Percentiles rank a stretch among this genome's conserved stretches.
phyloP scores from a whole-genome alignment of 2,888 invertebrate genomes.

The Sipunculus nudus region DNA sequence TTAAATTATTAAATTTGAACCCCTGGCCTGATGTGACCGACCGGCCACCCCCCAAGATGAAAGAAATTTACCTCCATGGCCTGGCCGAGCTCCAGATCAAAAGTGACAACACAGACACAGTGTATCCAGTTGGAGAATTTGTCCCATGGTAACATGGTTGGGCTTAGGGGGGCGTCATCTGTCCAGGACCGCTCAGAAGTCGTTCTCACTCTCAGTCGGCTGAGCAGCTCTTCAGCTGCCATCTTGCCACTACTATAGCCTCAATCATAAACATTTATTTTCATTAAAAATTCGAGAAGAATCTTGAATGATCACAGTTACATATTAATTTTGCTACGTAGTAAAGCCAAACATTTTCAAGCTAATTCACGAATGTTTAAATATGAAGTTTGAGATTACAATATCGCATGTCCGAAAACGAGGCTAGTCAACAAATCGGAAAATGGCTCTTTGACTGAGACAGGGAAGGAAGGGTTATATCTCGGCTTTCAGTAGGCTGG shows the following conservation, averaged over 20 bases:
- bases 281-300: background rate
- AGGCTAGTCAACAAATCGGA: too few relatives aligned
- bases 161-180: background rate
- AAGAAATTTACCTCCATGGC: constrained; percentile 81
- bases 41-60: background rate
- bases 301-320: background rate
- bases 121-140: constrained; percentile 89
- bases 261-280: background rate
- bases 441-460: too few relatives aligned
- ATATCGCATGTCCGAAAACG: background rate
- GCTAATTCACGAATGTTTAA: background rate
- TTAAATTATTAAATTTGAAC: too few relatives aligned
- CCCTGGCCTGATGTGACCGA: too few relatives aligned
- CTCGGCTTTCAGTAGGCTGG: too few relatives aligned
- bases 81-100: constrained; percentile 98
- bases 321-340: background rate
- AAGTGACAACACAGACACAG: constrained; percentile 97
- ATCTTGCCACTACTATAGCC: constrained; percentile 1
- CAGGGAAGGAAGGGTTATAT: too few relatives aligned
- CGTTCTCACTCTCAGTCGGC: background rate
- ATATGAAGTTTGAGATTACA: background rate
- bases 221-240: background rate
- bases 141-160: constrained; percentile 67
- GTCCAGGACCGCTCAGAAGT: too few relatives aligned
- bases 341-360: background rate